Evolutionary conservation across 2,888 invertebrate species (phyloP), one percentile per base, ranked within the genome.

Genomic region (Hirtodrosophila trivittata): DNA sequence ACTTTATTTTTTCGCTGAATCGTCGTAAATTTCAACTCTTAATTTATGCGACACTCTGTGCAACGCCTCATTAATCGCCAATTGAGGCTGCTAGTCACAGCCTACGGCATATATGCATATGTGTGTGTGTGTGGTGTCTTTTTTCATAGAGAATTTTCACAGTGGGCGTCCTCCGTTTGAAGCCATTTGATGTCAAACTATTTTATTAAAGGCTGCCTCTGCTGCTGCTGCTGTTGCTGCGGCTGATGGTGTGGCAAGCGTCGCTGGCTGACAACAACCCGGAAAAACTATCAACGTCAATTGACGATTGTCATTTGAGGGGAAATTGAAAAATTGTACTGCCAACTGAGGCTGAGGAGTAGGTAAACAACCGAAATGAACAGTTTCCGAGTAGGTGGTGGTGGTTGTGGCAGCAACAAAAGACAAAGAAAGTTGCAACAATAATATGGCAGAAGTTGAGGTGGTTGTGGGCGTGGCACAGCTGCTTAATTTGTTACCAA

Each of bases 281-380:
- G 84, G 77, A 81, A 84, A 75, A 75, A 84, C 77, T 81, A 68
- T 73, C 60, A 65, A 51, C 55, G 68, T 74, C 81, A 77, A 85
- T 75, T 77, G 84, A 54, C 66, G 73, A 64, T 77, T 77, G 67
- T 64, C 73, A 59, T 68, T 82, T 66, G 78, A 50, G 83, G 66
- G 83, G 67, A 78, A 80, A 86, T 82, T 80, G 80, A 80, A 86
- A 83, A 80, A 78, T 78, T 58, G 54, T 68, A 63, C 47, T 57
- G 60, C 70, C 70, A 69, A 33, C 3, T 28, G 54, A 38, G 30
- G 59, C 18, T 39, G 28, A 45, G 33, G 21, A 18, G 28, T 9
- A 30, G 55, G 41, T 26, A 30, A 9, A 26, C 13, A 7, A n/a
- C 33, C 38, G 32, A 56, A 52, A 56, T 62, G 67, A 75, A 80